Evolutionary conservation across 2,888 invertebrate species (phyloP), one percentile per base, ranked within the genome.

Genomic region (Athalia circularis): DNA sequence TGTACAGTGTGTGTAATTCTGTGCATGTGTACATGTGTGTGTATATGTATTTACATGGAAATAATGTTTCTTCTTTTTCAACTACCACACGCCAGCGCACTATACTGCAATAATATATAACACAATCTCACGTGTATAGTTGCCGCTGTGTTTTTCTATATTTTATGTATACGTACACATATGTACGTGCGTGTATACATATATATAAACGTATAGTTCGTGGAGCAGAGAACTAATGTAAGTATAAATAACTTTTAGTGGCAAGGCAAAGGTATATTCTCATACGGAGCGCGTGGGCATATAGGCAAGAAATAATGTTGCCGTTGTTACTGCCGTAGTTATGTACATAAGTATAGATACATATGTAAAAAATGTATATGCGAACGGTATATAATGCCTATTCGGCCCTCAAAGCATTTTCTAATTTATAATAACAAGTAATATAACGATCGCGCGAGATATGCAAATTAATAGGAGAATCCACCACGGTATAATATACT

Each of bases 191-290:
- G 1, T 61, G 7, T 61, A 61, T 61, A 3, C 3, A 52, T 52
- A 52, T 5, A 8, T 52, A 52, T 8, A 52, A 7, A 8, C 52
- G 11, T 52, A 52, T 52, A 52, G 15, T 11, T 52, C 11, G 59
- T 74, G 74, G 45, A 48, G 75, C 64, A 75, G 48, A 64, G 68
- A 68, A 48, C 75, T 52, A 50, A 75, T 61, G 72, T 72, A 15
- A 75, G 50, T 86, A 85, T 86, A 86, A 86, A 86, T 86, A 86
- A 86, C 85, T 85, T 85, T 86, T 80, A 81, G 84, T 84, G 83
- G 77, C 72, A 65, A 75, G 62, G 62, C 48, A 62, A 61, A 61
- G 54, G 78, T 52, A 62, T 62, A 43, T n/a, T 75, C 70, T 61
- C 75, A 43, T 65, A 57, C 59, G 8, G 75, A 13, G 65, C 75